Conservation (phyloP, 2,113 vertebrate species). For the Ptilonorhynchus violaceus region DNA sequence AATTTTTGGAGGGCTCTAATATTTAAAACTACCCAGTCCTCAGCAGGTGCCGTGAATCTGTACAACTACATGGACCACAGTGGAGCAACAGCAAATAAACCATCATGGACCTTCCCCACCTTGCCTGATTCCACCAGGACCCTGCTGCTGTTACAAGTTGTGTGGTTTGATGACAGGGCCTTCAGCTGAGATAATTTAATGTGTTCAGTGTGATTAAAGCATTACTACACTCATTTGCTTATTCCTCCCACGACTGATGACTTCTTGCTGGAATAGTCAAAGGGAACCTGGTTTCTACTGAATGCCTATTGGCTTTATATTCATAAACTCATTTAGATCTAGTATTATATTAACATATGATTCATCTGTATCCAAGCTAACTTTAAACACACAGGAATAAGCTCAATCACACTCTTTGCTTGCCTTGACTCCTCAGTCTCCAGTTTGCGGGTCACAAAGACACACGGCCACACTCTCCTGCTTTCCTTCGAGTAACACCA, state of each 20-base stretch:
- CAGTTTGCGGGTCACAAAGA: neutral
- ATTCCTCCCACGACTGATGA: neutral
- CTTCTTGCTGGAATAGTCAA: neutral
- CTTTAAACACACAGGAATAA: neutral
- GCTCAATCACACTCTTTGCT: neutral
- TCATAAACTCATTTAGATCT: neutral
- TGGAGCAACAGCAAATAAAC: neutral
- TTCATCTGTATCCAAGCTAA: neutral
- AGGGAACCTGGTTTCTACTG: neutral
- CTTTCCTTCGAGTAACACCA: neutral
- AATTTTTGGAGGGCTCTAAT: neutral
- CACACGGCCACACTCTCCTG: fast-evolving
- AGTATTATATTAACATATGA: neutral
- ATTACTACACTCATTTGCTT: neutral
- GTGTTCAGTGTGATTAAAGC: neutral
- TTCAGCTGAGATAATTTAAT: neutral
- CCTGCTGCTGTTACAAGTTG: neutral
- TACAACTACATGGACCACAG: neutral
- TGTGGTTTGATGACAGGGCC: neutral
- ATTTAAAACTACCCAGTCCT: neutral
- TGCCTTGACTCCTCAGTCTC: neutral
- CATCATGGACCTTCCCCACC: neutral
- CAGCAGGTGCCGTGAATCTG: neutral
- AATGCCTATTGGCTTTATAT: neutral
- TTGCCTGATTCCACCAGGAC: neutral